A percentile compares a stretch with the other conserved stretches of the same genome.
Evolutionary conservation across 2,113 vertebrate genomes (phyloP).

Genomic region (Chloebia gouldiae): DNA sequence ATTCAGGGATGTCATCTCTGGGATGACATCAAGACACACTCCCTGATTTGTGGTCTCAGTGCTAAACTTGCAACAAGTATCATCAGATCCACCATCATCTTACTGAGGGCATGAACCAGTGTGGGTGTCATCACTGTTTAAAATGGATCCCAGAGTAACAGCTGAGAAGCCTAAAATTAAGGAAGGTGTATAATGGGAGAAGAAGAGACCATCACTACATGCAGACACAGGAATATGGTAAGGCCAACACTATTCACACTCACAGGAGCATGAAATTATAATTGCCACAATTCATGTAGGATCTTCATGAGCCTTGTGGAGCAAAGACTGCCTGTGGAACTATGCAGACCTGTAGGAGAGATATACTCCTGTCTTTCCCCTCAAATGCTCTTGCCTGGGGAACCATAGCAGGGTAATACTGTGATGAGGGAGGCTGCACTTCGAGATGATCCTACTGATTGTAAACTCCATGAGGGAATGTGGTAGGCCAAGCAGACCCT

Average conservation of each 20-base stretch:
- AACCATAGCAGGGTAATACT: not conserved
- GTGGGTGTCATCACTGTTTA: not conserved
- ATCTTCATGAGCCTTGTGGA: not conserved
- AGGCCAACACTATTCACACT: not conserved
- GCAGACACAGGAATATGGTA: not conserved
- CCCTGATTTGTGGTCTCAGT: not conserved
- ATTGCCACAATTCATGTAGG: not conserved
- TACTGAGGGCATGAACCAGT: not conserved
- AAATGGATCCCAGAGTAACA: not conserved
- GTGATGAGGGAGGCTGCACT: not conserved
- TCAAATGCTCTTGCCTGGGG: not conserved
- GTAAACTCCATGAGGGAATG: not conserved
- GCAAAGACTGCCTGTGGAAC: not conserved
- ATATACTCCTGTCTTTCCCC: not conserved
- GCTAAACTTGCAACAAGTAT: not conserved
- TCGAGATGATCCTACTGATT: not conserved
- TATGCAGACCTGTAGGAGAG: not conserved
- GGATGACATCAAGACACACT: not conserved
- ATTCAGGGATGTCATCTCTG: not conserved
- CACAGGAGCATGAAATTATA: not conserved
- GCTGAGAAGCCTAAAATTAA: not conserved
- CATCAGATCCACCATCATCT: not conserved
- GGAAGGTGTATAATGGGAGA: not conserved
- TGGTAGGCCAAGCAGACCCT: slow-evolving; percentile 3
- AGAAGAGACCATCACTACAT: not conserved